These are phyloP conservation scores for Bruchidius siliquastri DNA, from an alignment of 2,888 invertebrate species.

Conservation along the genomic window DNA sequence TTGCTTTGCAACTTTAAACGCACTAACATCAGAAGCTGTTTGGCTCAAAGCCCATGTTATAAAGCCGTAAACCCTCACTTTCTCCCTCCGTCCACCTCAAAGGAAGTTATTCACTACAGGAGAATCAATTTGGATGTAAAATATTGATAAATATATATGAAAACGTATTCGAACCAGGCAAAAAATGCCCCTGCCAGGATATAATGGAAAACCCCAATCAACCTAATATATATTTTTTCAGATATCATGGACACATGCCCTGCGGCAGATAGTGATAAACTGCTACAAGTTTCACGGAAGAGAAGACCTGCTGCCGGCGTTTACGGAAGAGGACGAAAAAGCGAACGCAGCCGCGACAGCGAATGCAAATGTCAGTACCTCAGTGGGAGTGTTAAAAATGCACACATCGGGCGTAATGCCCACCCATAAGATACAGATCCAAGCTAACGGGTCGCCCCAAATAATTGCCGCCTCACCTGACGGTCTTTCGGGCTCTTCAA, in stretches of 20 bases:
- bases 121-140: too few relatives aligned
- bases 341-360: constrained; percentile 57
- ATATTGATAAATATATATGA: too few relatives aligned
- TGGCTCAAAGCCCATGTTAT: too few relatives aligned
- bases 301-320: constrained; percentile 91
- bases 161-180: too few relatives aligned
- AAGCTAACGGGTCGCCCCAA: constrained; percentile 51
- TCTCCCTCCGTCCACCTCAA: too few relatives aligned
- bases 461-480: constrained; percentile 52
- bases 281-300: constrained; percentile 97
- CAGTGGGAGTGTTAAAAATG: constrained; percentile 52
- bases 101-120: too few relatives aligned
- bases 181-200: too few relatives aligned
- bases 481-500: constrained; percentile 48
- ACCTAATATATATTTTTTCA: constrained; percentile 48
- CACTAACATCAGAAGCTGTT: too few relatives aligned
- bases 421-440: constrained; percentile 50
- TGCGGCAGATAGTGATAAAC: constrained; percentile 94
- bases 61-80: too few relatives aligned
- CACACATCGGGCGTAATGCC: constrained; percentile 47
- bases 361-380: constrained; percentile 47
- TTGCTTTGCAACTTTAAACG: too few relatives aligned
- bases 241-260: constrained; percentile 97
- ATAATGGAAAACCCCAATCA: too few relatives aligned
- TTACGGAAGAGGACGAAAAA: constrained; percentile 87